Evolutionary conservation across 2,888 invertebrate species (phyloP), one percentile per base, ranked within the genome.

Genomic region (Furcula furcula): DNA sequence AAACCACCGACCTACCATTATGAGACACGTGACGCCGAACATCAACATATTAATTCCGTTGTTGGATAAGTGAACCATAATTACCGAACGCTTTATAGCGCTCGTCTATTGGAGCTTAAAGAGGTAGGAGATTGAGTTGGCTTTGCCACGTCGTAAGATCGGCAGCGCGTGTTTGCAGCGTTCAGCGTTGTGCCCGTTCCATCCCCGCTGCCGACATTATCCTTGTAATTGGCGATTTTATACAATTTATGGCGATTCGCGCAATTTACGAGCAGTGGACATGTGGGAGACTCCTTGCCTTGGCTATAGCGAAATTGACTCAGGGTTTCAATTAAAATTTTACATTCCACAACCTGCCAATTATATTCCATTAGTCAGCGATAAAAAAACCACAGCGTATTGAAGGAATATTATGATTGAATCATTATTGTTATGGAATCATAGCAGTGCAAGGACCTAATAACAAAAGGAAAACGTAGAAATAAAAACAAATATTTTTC

Each of bases 181-280:
- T 38, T 53, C 35, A 40, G 51, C 53, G 33, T 38, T 53, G 63
- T 62, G 67, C 53, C 57, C 37, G 65, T 55, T 59, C 55, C 47
- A 49, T 55, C 52, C 57, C 58, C 63, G 65, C 73, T 72, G 73
- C 75, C 64, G 70, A 77, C 78, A 81, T 78, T 79, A 77, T 76
- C 74, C 74, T 75, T 77, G 76, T 85, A 84, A 86, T 84, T 83
- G 80, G 78, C 63, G 83, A 86, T 84, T 85, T 85, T 75, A 77
- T 75, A 76, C 81, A 86, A 86, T 86, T 86, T 86, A 87, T 85
- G 78, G 80, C 80, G 77, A 82, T 80, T 74, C 75, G 51, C 59
- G 75, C 80, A 85, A 85, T 86, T 87, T 86, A 86, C 79, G 85
- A 81, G 66, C 83, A 81, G 80, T 81, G 77, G 83, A 84, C 85